Base-by-base conservation (phyloP, 2,888 invertebrate genomes). In the Bimastos eiseni region DNA sequence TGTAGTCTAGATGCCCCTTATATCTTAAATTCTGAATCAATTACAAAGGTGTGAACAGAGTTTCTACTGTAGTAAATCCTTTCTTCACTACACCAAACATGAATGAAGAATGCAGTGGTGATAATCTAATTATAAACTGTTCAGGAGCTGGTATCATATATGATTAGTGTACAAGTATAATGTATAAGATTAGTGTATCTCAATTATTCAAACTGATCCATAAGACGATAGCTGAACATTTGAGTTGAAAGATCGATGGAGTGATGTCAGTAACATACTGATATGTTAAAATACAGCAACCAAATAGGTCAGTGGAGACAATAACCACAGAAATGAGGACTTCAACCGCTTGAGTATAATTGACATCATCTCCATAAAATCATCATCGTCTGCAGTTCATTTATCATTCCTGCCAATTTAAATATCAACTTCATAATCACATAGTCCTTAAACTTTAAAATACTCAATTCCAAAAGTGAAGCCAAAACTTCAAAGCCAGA, bases 101-200 rank as follows among this genome's bases (percentile, higher is more conserved):
- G 2, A 86, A 34, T 13, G 37, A 33, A 24, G 33, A 44, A 21
- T 70, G 37, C 83, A 17, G 21, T 83, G 33, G 30, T 19, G 84
- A 33, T 86, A 88, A 88, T 15, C 36, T 33, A 70, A 44, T 49
- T 36, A 90, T 70, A 83, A 90, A 36, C 55, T 49, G 34, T n/a
- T 70, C 55, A 55, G 24, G 30, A 17, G 44, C 19, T 44, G 44
- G 44, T 44, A 44, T 30, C 49, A 49, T 24, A 49, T 49, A 49
- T 49, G 24, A 49, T 11, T 24, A 21, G n/a, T n/a, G n/a, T n/a
- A n/a, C n/a, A n/a, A n/a, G n/a, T n/a, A n/a, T n/a, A n/a, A n/a
- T n/a, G n/a, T n/a, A n/a, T n/a, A n/a, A n/a, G n/a, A n/a, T n/a
- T n/a, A n/a, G n/a, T n/a, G n/a, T n/a, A n/a, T n/a, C n/a, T 49